Conservation (phyloP, 2,888 invertebrate genomes). For the Actias luna region DNA sequence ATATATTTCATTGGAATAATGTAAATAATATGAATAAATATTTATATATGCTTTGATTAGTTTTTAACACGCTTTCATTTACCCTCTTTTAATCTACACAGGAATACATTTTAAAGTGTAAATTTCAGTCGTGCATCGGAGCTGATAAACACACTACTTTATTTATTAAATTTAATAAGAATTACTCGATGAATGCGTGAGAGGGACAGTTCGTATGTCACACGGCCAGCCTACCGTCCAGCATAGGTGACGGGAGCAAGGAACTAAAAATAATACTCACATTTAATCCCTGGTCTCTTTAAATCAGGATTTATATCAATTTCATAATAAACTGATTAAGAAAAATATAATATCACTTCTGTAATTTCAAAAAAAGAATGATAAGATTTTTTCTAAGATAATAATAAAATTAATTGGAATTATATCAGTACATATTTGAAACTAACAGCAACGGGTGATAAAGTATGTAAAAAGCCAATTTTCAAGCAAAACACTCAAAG, state of each 20-base stretch:
- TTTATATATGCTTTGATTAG: too few species aligned
- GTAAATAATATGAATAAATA: too few species aligned
- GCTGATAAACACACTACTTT: constrained; percentile 33
- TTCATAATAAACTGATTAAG: background rate
- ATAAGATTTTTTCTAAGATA: too few species aligned
- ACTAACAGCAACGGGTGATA: background rate
- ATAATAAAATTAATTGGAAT: background rate
- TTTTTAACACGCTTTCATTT: too few species aligned
- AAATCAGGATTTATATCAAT: background rate
- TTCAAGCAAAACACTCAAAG: background rate
- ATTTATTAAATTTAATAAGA: constrained; percentile 29
- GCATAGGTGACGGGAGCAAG: constrained; percentile 64
- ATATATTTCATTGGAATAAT: too few species aligned
- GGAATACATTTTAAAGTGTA: too few species aligned
- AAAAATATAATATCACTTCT: background rate
- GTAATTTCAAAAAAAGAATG: background rate
- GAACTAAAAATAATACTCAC: constrained; percentile 52
- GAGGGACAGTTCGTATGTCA: constrained; percentile 49
- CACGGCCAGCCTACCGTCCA: constrained; percentile 58
- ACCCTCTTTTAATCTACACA: too few species aligned
- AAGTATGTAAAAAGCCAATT: background rate
- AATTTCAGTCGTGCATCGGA: too few species aligned
- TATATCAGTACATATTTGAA: background rate
- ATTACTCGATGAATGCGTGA: constrained; percentile 32
- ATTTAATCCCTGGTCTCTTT: constrained; percentile 1